Evolutionary conservation across 1,140 invertebrate genomes (phyloP), one percentile per base, ranked within the genome.

Genomic region (Aphaenogaster ashmeadi): DNA sequence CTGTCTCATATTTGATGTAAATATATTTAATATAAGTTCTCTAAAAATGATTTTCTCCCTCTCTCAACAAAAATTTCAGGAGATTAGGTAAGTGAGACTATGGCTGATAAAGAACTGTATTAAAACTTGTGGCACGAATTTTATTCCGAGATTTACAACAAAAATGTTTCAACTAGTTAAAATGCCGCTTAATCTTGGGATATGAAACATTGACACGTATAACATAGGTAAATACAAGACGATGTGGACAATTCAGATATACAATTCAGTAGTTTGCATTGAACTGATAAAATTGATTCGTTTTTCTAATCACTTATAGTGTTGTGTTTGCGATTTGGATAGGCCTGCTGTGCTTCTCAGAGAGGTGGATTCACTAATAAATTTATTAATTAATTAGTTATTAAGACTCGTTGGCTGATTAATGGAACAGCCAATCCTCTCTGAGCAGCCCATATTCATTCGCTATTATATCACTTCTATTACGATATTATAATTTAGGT

Each of bases 401-500:
- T 75, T 93, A 93, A 92, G 92, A 95, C 89, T 94, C 91, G 69
- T 91, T 92, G 90, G 88, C 92, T 93, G 93, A 92, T 89, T 87
- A 91, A 88, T 85, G 74, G 86, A 89, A 87, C 89, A 93, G 80
- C 92, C 88, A 58, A 90, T 90, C 92, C 94, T 95, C 94, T 95
- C 94, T 93, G 92, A 92, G 92, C 88, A 95, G 93, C 92, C 93
- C 92, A 94, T 86, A 41, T 91, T 95, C 92, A 92, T 95, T 93
- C 64, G 87, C 92, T 91, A 92, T 93, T 92, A 94, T 95, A 95
- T 95, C 94, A 94, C 92, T 95, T 94, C 93, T 94, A 94, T 94
- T 88, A 95, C 95, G 92, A 93, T 95, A 94, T 94, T 94, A 95
- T 95, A 95, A 95, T 95, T 95, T 95, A 95, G 94, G 95, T 95